Conservation (phyloP, 2,113 vertebrate genomes). For the Desmodus rotundus region DNA sequence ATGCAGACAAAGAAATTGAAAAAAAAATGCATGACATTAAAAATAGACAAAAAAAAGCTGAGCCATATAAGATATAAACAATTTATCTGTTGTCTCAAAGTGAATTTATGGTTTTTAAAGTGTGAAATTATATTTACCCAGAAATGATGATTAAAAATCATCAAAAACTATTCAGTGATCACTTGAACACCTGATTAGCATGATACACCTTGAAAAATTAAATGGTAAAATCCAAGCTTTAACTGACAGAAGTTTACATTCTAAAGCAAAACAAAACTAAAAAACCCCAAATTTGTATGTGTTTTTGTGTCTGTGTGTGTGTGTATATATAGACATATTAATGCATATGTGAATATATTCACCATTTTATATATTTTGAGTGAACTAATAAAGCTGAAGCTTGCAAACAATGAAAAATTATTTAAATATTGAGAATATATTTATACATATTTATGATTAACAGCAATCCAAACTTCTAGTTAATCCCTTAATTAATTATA, state of each 20-base stretch:
- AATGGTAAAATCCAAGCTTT: neutral
- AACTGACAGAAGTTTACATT: neutral
- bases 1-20: neutral
- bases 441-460: neutral
- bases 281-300: neutral
- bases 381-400: neutral
- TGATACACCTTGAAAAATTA: neutral
- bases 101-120: neutral
- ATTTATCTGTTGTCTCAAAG: neutral
- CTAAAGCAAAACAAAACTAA: neutral
- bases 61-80: neutral
- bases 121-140: neutral
- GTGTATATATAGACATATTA: neutral
- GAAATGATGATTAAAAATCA: neutral
- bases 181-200: neutral
- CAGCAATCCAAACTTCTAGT: neutral
- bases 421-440: neutral
- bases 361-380: neutral
- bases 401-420: neutral
- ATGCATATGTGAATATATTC: neutral
- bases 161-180: neutral
- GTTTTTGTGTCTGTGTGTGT: too few relatives aligned
- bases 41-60: neutral
- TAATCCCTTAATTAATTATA: neutral
- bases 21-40: neutral